A percentile compares a stretch with the other conserved stretches of the same genome.
Conservation (phyloP, 2,113 vertebrate species). For the Saguinus imperator region DNA sequence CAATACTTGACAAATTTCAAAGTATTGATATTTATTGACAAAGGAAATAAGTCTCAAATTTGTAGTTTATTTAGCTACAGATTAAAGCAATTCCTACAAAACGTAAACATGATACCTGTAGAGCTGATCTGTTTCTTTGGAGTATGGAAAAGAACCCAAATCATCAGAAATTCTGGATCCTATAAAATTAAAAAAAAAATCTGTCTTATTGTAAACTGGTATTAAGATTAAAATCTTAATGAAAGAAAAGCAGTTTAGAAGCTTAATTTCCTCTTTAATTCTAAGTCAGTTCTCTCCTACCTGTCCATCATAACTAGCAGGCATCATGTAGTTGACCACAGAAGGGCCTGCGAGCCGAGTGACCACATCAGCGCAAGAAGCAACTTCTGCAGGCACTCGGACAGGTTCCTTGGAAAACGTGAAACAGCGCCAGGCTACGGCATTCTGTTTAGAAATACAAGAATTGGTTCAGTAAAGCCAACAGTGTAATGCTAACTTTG, state of each 20-base stretch:
- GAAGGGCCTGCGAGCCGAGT: conserved; percentile 86
- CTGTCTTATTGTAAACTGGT: neutral
- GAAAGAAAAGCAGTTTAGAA: conserved; percentile 1
- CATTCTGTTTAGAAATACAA: conserved; percentile 85
- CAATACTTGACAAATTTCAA: conserved; percentile 27
- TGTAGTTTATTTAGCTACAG: neutral
- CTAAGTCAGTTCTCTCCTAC: conserved; percentile 80
- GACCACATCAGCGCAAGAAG: conserved; percentile 78
- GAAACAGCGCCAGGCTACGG: conserved; percentile 94
- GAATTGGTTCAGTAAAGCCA: neutral
- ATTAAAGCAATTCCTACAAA: conserved; percentile 36
- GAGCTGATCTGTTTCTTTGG: conserved; percentile 87
- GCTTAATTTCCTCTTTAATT: neutral
- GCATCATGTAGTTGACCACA: conserved; percentile 94
- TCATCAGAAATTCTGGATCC: conserved; percentile 90
- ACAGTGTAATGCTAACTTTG: neutral
- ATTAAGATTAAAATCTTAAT: conserved; percentile 9
- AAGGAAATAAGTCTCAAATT: neutral
- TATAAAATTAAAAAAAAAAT: conserved; percentile 73
- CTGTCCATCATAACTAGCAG: conserved; percentile 89
- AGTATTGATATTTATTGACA: conserved; percentile 11
- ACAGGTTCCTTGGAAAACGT: conserved; percentile 91
- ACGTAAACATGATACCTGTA: conserved; percentile 87
- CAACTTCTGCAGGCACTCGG: conserved; percentile 73
- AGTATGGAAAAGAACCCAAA: conserved; percentile 95